Evolutionary conservation across 2,113 vertebrate species (phyloP).

Genomic region (Oryzias woworae): DNA sequence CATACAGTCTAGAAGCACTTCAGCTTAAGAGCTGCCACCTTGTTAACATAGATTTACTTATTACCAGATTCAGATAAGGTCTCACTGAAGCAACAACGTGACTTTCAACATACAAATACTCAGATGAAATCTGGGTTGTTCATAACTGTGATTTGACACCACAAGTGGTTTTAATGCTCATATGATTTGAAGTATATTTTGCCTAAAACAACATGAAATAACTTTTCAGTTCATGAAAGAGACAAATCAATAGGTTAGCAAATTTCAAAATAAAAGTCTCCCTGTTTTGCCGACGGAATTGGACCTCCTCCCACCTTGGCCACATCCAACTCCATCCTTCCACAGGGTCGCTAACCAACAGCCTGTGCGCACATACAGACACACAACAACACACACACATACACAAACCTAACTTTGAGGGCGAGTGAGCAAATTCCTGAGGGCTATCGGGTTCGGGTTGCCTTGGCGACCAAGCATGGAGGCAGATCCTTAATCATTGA

Average conservation of each 20-base stretch:
- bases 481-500: slow-evolving; percentile 99
- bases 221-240: slow-evolving; percentile 20
- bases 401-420: slow-evolving; percentile 63
- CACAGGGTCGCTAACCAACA: slow-evolving; percentile 58
- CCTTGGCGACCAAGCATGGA: slow-evolving; percentile 96
- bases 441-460: slow-evolving; percentile 93
- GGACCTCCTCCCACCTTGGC: slow-evolving; percentile 43
- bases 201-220: slow-evolving; percentile 4
- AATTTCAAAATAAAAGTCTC: slow-evolving; percentile 17
- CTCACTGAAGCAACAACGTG: slow-evolving; percentile 1
- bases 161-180: not conserved
- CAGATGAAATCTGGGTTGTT: slow-evolving; percentile 3
- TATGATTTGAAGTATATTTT: slow-evolving; percentile 4
- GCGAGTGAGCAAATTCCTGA: slow-evolving; percentile 95
- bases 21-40: slow-evolving; percentile 67
- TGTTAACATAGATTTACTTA: slow-evolving; percentile 75
- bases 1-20: slow-evolving; percentile 63
- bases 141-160: slow-evolving; percentile 10
- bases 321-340: slow-evolving; percentile 57
- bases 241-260: not conserved
- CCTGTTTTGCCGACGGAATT: slow-evolving; percentile 28
- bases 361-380: slow-evolving; percentile 37
- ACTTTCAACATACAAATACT: slow-evolving; percentile 2
- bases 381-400: slow-evolving; percentile 43
- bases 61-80: slow-evolving; percentile 42